Evolutionary conservation across 2,113 vertebrate species (phyloP), one percentile per base, ranked within the genome.

Genomic region (Myiopsitta monachus): DNA sequence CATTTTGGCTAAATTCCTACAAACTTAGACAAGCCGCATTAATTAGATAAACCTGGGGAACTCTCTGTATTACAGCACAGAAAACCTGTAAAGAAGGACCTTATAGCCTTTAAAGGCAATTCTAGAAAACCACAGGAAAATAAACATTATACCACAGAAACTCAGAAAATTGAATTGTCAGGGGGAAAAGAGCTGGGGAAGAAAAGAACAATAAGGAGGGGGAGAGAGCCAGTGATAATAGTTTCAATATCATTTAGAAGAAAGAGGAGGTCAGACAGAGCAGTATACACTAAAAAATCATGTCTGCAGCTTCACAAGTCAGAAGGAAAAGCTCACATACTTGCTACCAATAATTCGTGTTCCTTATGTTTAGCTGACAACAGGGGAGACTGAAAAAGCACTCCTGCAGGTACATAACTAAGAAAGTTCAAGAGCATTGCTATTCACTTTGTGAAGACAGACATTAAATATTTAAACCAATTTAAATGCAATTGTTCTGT

Each of bases 381-480:
- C 31, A 73, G 46, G 10, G 61, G 72, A 94, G 38, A 87, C 14
- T 47, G 69, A 39, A 83, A 87, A 91, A 86, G 30, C 43, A 30
- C 18, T 91, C 28, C 46, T 75, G 36, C 0, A 1, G 27, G 63
- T 85, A 46, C n/a, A 33, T 70, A 76, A 51, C 52, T 74, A 70
- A 83, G 49, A 51, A 81, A 93, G 83, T 80, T 88, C 52, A 24
- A 67, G 10, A 81, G 8, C 30, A 46, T 91, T 92, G 46, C 77
- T 88, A 30, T 75, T 81, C 61, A 43, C 74, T 90, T 79, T 78
- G 39, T 72, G 73, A 88, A 83, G 72, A 68, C 15, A 47, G 55
- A 55, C 70, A 92, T 72, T 75, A 95, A 96, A 90, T 93, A 94
- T 92, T 86, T 77, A 94, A 92, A 88, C 75, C 47, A 49, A 77